Base-by-base conservation (phyloP, 2,113 vertebrate genomes). In the Pteronura brasiliensis region DNA sequence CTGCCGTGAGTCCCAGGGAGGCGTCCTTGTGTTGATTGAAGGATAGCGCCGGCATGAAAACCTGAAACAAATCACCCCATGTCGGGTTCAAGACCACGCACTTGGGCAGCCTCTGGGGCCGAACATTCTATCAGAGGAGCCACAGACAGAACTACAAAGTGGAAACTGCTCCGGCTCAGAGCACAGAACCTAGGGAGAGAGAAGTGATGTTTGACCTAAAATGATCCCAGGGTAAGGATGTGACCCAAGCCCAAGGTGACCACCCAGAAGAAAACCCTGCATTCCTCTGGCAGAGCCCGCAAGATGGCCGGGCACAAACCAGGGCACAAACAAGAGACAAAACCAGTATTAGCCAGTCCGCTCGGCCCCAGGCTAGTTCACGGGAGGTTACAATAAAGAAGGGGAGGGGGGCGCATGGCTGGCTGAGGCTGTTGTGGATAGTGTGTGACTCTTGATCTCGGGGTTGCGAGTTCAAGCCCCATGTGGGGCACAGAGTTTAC, bases 21-120 rank as follows among this genome's bases (percentile, higher is more conserved):
- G 96, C 93, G 3, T 97, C 98, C 23, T 98, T 98, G 77, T 99
- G 98, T 96, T 99, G 99, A 72, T 98, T 98, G 57, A 94, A 98
- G 49, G 99, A 99, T 42, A 99, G 39, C 20, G 98, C 81, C 2
- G 99, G 98, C 92, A 99, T 94, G 87, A 98, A 99, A 1, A 99
- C 96, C 99, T 99, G 86, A 21, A 93, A 96, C 0, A 79, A 7
- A 57, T 97, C 81, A 65, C 52, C 29, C 4, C 0, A 2, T 0
- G 1, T 21, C 10, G 0, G 20, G 36, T 15, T 27, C 47, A 9
- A 20, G 6, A 18, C 47, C 74, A 3, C 0, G 17, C 5, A 8
- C 31, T 49, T 15, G 1, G 5, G 1, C 3, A 7, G 25, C 71
- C 47, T 42, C 61, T 17, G 39, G 44, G 23, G 52, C 44, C 34